Conservation (phyloP, 2,888 invertebrate species). For the Podabrus alpinus region DNA sequence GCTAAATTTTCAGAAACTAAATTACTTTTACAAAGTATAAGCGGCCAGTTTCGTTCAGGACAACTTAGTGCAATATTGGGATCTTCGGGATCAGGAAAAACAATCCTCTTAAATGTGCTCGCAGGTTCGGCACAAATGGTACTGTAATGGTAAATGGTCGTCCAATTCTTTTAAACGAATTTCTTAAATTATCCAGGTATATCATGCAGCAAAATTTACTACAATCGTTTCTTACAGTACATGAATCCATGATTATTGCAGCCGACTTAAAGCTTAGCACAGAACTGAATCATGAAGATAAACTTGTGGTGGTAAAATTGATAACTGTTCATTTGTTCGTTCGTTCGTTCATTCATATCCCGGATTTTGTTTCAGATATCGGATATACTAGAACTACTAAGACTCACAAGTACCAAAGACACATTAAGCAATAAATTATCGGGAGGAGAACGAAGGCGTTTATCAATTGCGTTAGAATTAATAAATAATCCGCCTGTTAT, state of each 20-base stretch:
- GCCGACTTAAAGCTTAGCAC: constrained; percentile 86
- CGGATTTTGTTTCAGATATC: constrained; percentile 76
- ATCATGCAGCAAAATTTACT: constrained; percentile 93
- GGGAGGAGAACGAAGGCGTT: constrained; percentile 89
- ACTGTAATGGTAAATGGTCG: constrained; percentile 80
- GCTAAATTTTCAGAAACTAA: constrained; percentile 67
- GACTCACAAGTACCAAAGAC: constrained; percentile 72
- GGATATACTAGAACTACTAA: constrained; percentile 82
- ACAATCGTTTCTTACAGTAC: constrained; percentile 84
- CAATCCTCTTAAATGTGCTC: constrained; percentile 84
- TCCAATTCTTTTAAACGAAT: constrained; percentile 73
- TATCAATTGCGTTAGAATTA: constrained; percentile 92
- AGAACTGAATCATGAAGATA: constrained; percentile 64
- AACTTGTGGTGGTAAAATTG: constrained; percentile 68
- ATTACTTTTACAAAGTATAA: constrained; percentile 76
- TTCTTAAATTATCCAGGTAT: constrained; percentile 88
- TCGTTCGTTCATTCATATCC: too few relatives aligned
- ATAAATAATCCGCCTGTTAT: constrained; percentile 94
- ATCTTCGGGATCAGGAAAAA: constrained; percentile 92
- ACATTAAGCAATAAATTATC: constrained; percentile 78
- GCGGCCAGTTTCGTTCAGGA: constrained; percentile 83
- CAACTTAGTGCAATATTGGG: constrained; percentile 91
- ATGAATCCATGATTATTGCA: constrained; percentile 86
- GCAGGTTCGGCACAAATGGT: constrained; percentile 68
- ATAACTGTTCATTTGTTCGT: too few relatives aligned